Base-by-base conservation (phyloP, 2,888 invertebrate genomes). In the Apamea monoglypha region DNA sequence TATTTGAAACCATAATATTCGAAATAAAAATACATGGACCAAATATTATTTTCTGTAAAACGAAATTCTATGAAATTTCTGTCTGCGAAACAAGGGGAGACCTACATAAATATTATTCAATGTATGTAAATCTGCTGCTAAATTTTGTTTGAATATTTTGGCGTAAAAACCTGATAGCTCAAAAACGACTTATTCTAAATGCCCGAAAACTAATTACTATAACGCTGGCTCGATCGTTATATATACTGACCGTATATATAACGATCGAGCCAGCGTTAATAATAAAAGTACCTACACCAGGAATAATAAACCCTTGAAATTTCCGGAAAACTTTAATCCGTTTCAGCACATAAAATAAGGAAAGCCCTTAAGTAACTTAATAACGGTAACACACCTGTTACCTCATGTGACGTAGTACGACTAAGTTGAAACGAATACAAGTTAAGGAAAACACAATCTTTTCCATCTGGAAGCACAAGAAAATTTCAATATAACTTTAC, bases 381-480 rank as follows among this genome's bases (percentile, higher is more conserved):
- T 83, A 74, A 71, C 36, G 70, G 66, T 56, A 6, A 61, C 66
- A 78, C 82, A 83, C 79, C 82, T 83, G 82, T 59, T 71, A 78
- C 79, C 70, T 47, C 47, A 53, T 16, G 64, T 78, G 61, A 78
- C 50, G 63, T 72, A 40, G 59, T 53, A 53, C n/a, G 63, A 72
- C 6, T 32, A 40, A 64, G 56, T 75, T 32, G 7, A 25, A 64
- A 21, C 8, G 40, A 81, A 21, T 25, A 12, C 61, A 44, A 69
- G 50, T 59, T n/a, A 29, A 25, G 18, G 53, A 21, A 59, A 71
- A 36, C 1, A 61, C 44, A 68, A 68, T 18, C 14, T 14, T 40
- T 32, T 25, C 18, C 12, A 25, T 76, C n/a, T 64, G 4, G 25
- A 64, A 16, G 18, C 5, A 18, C 21, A 7, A 76, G 3, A n/a